Evolutionary conservation across 2,888 invertebrate genomes (phyloP).

Genomic region (Euspilapteryx auroguttella): DNA sequence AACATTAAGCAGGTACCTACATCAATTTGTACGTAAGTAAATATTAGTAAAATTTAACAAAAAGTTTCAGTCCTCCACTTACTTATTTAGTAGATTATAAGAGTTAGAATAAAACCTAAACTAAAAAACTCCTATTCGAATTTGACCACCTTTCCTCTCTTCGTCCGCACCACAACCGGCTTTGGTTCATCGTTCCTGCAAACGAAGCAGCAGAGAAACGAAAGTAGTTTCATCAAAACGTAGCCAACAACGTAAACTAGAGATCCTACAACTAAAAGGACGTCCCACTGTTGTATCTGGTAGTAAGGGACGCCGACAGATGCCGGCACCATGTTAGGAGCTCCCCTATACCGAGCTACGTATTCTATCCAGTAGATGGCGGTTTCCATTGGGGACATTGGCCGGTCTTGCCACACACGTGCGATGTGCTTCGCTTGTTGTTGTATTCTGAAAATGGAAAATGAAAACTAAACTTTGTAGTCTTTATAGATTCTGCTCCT

Average conservation of each 20-base stretch:
- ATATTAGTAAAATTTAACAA: no score
- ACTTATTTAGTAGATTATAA: no score
- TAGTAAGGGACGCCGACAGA: constrained; percentile 32
- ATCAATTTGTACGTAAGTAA: no score
- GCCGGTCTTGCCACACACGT: constrained; percentile 53
- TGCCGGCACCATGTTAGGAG: constrained; percentile 33
- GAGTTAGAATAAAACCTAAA: no score
- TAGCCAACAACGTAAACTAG: constrained; percentile 28
- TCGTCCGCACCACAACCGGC: constrained; percentile 19
- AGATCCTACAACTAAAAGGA: constrained; percentile 32
- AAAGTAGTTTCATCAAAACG: constrained; percentile 30
- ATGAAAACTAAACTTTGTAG: not conserved
- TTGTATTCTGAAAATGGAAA: constrained; percentile 25
- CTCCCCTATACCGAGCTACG: constrained; percentile 44
- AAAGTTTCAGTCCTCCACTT: no score
- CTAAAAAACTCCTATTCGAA: no score
- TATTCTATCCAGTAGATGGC: constrained; percentile 65
- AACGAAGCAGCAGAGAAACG: constrained; percentile 33
- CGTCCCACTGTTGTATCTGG: constrained; percentile 41
- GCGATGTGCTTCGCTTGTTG: constrained; percentile 42
- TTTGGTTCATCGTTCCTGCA: constrained; percentile 18
- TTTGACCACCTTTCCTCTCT: constrained; percentile 36
- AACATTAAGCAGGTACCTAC: no score
- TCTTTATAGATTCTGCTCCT: no score
- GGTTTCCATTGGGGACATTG: constrained; percentile 49